Base-by-base conservation (phyloP, 2,888 invertebrate genomes). In the Tipula unca region DNA sequence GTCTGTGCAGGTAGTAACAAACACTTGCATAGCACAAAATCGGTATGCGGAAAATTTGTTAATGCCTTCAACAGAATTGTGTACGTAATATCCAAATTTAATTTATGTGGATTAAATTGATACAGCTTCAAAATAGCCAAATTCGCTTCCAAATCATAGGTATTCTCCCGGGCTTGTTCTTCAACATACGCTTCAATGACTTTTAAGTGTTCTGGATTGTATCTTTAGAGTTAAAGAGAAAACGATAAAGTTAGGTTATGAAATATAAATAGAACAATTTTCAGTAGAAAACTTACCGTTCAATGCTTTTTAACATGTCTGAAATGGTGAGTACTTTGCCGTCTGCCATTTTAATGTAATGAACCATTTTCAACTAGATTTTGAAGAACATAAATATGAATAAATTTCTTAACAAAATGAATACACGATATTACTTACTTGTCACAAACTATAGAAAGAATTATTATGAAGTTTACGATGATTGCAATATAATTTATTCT, bases 11-110 rank as follows among this genome's bases (percentile, higher is more conserved):
- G 96, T 87, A 96, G 95, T 86, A 99, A 93, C 86, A 99, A 93
- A 90, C 98, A 99, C 91, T 99, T 99, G 92, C 99, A 99, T 87
- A 99, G 92, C 84, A 98, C 97, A 89, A 99, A 99, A 91, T 99
- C 99, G 8, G 99, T 97, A 89, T 99, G 98, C 0, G 99, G 99
- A 88, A 99, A 94, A 91, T 98, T 99, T 10, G 99, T 99, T 82
- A 99, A 92, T 1, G 99, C 98, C 90, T 99, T 99, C 88, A 99
- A 90, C 83, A 99, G 92, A 88, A 99, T 98, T 89, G 96, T 95
- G 87, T 96, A 95, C 1, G 97, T 96, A 48, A 98, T 95, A 86
- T 95, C 95, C 84, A 94, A 92, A 89, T 98, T 96, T 89, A 97
- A 96, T 89, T 94, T 94, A 86, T 94, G 94, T 0, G 98, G 98